Percentiles rank a stretch among this genome's conserved stretches.
These are phyloP conservation scores for Nicator chloris DNA, from an alignment of 2,113 vertebrate genomes.

Conservation along the genomic window DNA sequence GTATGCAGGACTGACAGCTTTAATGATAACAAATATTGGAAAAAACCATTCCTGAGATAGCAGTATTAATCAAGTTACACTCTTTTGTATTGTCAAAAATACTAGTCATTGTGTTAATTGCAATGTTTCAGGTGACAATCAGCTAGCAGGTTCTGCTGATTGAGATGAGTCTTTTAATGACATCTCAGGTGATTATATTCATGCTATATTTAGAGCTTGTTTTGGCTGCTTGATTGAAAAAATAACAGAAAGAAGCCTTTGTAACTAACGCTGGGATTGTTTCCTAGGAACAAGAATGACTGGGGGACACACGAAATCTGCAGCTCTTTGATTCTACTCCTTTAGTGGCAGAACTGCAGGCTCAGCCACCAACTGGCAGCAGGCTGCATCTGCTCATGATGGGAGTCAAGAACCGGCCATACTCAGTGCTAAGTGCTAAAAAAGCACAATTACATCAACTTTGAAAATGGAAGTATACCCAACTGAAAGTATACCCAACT, in stretches of 20 bases:
- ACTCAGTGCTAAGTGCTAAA: neutral
- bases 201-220: neutral
- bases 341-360: neutral
- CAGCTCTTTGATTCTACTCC: neutral
- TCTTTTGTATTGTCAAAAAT: slow-evolving; percentile 5
- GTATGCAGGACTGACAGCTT: neutral
- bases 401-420: neutral
- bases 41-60: neutral
- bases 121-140: slow-evolving; percentile 21
- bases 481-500: neutral
- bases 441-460: neutral
- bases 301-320: neutral
- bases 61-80: neutral
- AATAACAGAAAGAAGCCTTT: neutral
- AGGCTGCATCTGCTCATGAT: neutral
- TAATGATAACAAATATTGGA: neutral
- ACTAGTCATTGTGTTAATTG: slow-evolving; percentile 8
- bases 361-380: neutral
- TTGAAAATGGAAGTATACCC: neutral
- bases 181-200: neutral
- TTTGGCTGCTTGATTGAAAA: slow-evolving; percentile 1
- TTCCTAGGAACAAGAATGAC: neutral
- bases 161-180: slow-evolving; percentile 18
- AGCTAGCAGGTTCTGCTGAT: neutral
- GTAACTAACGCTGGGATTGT: neutral